Evolutionary conservation across 2,797 vertebrate species (phyloP).

Genomic region (Danio aesculapii): DNA sequence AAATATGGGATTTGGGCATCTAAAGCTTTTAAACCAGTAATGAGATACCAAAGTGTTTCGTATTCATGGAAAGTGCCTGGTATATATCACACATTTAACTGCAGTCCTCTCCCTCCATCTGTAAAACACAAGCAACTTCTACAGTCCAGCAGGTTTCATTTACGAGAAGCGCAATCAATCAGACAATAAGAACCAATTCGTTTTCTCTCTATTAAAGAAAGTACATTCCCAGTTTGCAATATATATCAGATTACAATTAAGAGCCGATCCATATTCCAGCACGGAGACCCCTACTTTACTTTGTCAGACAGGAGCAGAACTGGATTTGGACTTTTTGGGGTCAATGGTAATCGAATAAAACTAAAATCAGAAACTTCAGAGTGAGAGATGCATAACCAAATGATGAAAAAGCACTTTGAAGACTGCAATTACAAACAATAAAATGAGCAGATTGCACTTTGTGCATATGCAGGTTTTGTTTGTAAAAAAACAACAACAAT

Average conservation of each 20-base stretch:
- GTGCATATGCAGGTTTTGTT: too few species aligned
- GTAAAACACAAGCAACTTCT: slow-evolving; percentile 15
- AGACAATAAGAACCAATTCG: slow-evolving; percentile 18
- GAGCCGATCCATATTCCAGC: slow-evolving; percentile 36
- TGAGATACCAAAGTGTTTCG: not conserved
- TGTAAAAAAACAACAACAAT: too few species aligned
- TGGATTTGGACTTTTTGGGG: slow-evolving; percentile 7
- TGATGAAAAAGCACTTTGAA: slow-evolving; percentile 28
- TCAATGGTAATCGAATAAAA: slow-evolving; percentile 45
- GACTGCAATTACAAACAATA: slow-evolving; percentile 3
- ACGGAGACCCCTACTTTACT: slow-evolving; percentile 25
- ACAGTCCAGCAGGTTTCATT: slow-evolving; percentile 27
- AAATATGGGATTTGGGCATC: not conserved
- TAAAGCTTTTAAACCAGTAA: slow-evolving; percentile 14
- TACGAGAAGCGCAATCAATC: slow-evolving; percentile 33
- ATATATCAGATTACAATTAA: slow-evolving; percentile 48
- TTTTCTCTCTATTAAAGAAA: slow-evolving; percentile 36
- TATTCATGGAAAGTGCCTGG: not conserved
- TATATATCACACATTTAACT: slow-evolving; percentile 4
- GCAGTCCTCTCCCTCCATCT: slow-evolving; percentile 8
- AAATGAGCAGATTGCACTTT: not conserved
- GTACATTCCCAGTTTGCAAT: slow-evolving; percentile 44
- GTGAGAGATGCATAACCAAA: slow-evolving; percentile 27
- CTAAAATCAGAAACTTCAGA: slow-evolving; percentile 36
- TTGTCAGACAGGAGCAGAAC: slow-evolving; percentile 13